These are phyloP conservation scores for Myzus persicae DNA, from an alignment of 1,140 invertebrate species.

Conservation along the genomic window DNA sequence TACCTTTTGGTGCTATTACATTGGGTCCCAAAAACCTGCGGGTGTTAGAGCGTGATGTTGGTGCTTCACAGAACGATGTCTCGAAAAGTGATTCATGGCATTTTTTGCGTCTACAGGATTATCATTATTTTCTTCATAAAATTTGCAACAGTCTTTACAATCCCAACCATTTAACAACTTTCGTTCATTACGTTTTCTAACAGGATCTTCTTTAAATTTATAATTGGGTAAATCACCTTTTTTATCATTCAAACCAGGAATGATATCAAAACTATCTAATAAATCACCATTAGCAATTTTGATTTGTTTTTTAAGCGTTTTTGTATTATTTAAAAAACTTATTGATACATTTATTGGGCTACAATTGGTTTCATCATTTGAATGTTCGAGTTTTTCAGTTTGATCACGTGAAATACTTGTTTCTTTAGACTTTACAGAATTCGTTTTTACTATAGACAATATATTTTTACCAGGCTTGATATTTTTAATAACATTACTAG, in stretches of 20 bases:
- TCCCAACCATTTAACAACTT: conserved; percentile 57
- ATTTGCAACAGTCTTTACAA: conserved; percentile 57
- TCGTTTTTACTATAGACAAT: not conserved
- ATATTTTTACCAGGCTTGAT: not conserved
- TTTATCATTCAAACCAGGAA: conserved; percentile 49
- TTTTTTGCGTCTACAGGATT: conserved; percentile 35
- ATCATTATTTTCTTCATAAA: conserved; percentile 50
- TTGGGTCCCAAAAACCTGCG: conserved; percentile 47
- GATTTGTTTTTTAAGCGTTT: not conserved
- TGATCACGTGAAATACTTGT: not conserved
- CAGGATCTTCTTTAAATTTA: conserved; percentile 58
- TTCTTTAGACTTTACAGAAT: not conserved
- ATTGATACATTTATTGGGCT: conserved; percentile 30
- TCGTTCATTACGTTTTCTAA: conserved; percentile 59
- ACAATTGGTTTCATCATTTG: not conserved
- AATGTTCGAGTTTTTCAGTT: not conserved
- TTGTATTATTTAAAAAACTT: not conserved
- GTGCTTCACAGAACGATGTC: conserved; percentile 50
- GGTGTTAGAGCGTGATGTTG: conserved; percentile 39
- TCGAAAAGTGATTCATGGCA: conserved; percentile 54
- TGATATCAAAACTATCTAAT: conserved; percentile 49
- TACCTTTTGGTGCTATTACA: not conserved
- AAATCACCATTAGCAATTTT: not conserved
- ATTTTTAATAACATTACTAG: conserved; percentile 8
- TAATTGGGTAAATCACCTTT: conserved; percentile 54